Evolutionary conservation across 1,140 invertebrate species (phyloP).

Genomic region (Helicoverpa zea): DNA sequence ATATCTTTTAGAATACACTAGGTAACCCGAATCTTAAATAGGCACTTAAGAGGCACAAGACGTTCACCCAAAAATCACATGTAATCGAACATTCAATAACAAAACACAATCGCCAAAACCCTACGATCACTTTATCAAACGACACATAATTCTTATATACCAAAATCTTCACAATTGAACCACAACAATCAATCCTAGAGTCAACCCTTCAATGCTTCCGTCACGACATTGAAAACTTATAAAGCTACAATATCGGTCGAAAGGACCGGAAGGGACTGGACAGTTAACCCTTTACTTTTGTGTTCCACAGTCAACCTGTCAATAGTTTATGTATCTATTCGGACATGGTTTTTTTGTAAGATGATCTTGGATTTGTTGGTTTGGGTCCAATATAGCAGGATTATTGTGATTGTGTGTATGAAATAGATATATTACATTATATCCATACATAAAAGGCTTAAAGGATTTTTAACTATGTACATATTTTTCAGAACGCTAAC

Average conservation of each 20-base stretch:
- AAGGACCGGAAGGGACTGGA: constrained; percentile 33
- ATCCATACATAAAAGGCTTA: no score
- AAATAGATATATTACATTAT: background rate
- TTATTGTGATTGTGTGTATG: background rate
- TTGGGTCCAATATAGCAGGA: background rate
- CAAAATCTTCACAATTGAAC: constrained; percentile 7
- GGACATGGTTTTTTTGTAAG: constrained; percentile 18
- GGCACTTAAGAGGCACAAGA: no score
- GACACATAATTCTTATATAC: no score
- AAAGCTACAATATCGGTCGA: constrained; percentile 16
- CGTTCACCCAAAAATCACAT: no score
- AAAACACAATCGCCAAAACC: background rate
- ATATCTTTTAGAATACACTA: no score
- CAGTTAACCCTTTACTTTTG: constrained; percentile 35
- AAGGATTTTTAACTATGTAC: no score
- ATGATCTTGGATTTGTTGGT: background rate
- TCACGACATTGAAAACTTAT: constrained; percentile 24
- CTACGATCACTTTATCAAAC: background rate
- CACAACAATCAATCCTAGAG: constrained; percentile 8
- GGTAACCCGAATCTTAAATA: no score
- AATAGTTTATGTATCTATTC: constrained; percentile 31
- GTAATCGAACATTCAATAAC: background rate
- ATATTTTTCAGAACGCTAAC: no score
- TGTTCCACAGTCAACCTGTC: constrained; percentile 21
- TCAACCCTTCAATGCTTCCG: constrained; percentile 36